These are phyloP conservation scores for Melieria picta DNA, from an alignment of 2,888 invertebrate species.

Conservation along the genomic window DNA sequence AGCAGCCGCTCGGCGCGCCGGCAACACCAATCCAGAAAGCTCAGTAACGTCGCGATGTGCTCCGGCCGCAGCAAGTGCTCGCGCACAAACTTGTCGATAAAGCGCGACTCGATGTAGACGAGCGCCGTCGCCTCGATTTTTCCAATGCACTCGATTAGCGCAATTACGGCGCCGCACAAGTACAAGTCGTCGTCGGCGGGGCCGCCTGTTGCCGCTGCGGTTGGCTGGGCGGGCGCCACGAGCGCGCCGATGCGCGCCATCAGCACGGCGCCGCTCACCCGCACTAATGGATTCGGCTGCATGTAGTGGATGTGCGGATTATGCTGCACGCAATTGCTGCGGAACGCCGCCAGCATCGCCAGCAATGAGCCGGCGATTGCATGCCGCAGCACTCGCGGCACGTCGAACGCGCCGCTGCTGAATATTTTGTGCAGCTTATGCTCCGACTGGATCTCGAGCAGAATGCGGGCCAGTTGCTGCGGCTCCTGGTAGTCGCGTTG, in stretches of 20 bases:
- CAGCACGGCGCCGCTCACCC: slow-evolving; percentile 58
- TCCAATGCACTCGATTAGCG: slow-evolving; percentile 56
- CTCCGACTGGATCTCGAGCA: slow-evolving; percentile 64
- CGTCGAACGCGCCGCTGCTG: slow-evolving; percentile 65
- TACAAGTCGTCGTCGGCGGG: slow-evolving; percentile 39
- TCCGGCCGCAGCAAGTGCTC: slow-evolving; percentile 61
- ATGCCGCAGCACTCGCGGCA: slow-evolving; percentile 67
- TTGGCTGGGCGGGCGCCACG: slow-evolving; percentile 16
- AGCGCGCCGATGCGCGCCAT: slow-evolving; percentile 51
- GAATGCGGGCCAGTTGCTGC: slow-evolving; percentile 57
- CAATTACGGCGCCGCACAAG: slow-evolving; percentile 50
- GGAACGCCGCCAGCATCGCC: slow-evolving; percentile 66
- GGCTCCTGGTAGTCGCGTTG: slow-evolving; percentile 55
- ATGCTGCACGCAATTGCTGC: slow-evolving; percentile 64
- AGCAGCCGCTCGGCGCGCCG: slow-evolving; percentile 35
- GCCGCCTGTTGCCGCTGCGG: slow-evolving; percentile 25
- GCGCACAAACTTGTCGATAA: slow-evolving; percentile 63
- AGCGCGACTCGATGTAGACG: slow-evolving; percentile 63
- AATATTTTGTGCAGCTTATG: slow-evolving; percentile 67
- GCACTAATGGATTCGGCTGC: slow-evolving; percentile 63
- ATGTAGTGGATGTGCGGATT: slow-evolving; percentile 66
- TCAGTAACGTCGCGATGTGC: slow-evolving; percentile 50
- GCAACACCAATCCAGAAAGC: slow-evolving; percentile 52
- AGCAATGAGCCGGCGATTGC: slow-evolving; percentile 69
- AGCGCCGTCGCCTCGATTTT: slow-evolving; percentile 59